phyloP scores from a whole-genome alignment of 2,797 vertebrate species.

The Petrocephalus sullivani region DNA sequence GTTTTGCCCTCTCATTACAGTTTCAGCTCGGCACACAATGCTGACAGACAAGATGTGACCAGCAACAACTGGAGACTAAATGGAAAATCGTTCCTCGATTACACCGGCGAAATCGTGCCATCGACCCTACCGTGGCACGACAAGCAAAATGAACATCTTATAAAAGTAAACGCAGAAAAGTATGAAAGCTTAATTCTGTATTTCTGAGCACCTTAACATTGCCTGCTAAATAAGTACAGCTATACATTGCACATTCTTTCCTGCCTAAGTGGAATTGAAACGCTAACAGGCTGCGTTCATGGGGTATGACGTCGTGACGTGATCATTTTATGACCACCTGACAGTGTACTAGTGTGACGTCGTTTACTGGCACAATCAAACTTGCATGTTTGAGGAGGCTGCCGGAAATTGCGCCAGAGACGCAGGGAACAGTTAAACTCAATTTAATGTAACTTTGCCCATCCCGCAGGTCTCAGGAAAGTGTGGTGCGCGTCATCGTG shows the following conservation, averaged over 20 bases:
- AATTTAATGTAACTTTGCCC: not conserved
- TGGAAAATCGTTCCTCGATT: not conserved
- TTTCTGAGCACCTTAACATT: not conserved
- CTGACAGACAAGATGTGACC: not conserved
- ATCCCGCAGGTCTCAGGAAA: not conserved
- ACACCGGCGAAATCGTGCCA: not conserved
- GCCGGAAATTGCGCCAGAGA: not conserved
- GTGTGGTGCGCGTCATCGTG: not conserved
- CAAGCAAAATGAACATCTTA: not conserved
- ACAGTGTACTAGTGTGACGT: not conserved
- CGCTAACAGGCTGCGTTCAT: not conserved
- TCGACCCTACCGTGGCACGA: not conserved
- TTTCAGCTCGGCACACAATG: slow-evolving; percentile 5
- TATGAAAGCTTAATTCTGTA: not conserved
- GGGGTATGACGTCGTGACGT: not conserved
- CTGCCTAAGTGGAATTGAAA: not conserved
- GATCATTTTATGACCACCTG: not conserved
- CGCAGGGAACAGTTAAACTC: not conserved
- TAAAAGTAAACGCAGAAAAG: not conserved
- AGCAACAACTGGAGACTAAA: not conserved
- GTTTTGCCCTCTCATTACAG: not conserved
- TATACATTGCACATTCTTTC: not conserved
- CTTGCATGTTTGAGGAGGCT: not conserved
- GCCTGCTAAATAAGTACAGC: not conserved
- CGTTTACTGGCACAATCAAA: not conserved